Evolutionary conservation across 2,113 vertebrate species (phyloP).

Genomic region (Pristiophorus japonicus): DNA sequence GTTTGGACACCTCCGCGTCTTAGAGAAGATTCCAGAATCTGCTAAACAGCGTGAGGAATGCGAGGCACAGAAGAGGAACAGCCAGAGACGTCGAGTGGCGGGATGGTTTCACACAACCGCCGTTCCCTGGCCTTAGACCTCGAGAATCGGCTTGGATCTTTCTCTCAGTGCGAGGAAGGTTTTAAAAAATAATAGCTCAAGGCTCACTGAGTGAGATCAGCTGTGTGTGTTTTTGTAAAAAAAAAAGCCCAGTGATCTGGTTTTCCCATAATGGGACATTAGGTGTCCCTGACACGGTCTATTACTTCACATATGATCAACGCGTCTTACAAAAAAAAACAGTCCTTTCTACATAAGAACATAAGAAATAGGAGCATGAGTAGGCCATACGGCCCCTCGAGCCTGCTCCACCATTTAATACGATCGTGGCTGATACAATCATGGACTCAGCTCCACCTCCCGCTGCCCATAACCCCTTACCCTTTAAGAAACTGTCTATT

Average conservation of each 20-base stretch:
- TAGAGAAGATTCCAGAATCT: neutral
- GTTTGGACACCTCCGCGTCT: neutral
- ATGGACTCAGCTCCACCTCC: too few species aligned
- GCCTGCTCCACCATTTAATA: too few species aligned
- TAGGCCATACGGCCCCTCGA: too few species aligned
- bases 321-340: neutral
- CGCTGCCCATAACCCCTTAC: too few species aligned
- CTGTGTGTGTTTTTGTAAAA: neutral
- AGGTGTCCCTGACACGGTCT: neutral
- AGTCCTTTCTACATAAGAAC: neutral
- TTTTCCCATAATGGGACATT: constrained; percentile 16
- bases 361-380: too few species aligned
- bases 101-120: neutral
- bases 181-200: neutral
- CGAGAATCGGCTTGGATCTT: neutral
- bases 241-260: neutral
- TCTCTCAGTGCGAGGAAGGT: neutral
- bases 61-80: neutral
- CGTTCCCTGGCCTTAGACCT: neutral
- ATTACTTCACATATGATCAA: neutral
- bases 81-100: neutral
- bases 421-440: too few species aligned
- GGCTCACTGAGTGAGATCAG: neutral
- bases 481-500: too few species aligned
- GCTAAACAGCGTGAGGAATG: neutral